These are phyloP conservation scores for Atrichornis clamosus DNA, from an alignment of 2,113 vertebrate species.

Conservation along the genomic window DNA sequence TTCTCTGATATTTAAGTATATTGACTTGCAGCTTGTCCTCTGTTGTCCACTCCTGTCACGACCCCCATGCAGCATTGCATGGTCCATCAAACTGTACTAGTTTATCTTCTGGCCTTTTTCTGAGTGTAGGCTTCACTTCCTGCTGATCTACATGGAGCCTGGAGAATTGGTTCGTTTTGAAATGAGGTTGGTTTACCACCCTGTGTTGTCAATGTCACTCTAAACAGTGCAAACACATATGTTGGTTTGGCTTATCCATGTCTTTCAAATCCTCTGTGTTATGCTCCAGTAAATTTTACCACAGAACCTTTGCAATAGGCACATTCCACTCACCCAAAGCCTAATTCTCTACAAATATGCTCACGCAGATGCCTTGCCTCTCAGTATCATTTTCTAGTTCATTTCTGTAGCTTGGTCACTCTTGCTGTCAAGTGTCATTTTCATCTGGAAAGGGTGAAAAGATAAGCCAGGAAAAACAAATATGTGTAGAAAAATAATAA, in stretches of 20 bases:
- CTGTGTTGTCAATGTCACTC: background rate
- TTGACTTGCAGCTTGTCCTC: background rate
- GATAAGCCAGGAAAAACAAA: background rate
- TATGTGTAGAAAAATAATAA: background rate
- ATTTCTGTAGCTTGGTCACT: background rate
- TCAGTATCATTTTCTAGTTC: background rate
- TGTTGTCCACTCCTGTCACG: background rate
- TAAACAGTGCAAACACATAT: background rate
- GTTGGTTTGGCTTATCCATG: background rate
- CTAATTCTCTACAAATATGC: background rate
- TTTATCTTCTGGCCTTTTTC: background rate
- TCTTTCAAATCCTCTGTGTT: background rate
- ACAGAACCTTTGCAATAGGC: background rate
- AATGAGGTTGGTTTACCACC: background rate
- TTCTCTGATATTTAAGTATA: background rate
- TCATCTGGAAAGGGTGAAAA: background rate
- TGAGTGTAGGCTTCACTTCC: background rate
- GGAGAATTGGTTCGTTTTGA: background rate
- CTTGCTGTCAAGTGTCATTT: background rate
- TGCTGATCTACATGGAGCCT: background rate
- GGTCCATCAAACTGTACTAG: background rate
- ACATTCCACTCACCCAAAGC: background rate
- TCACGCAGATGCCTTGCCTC: rapidly evolving
- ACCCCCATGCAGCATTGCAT: background rate
- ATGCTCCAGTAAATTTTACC: conserved; percentile 15